A percentile compares a stretch with the other conserved stretches of the same genome.
These are phyloP conservation scores for Oeneis ivallda DNA, from an alignment of 2,888 invertebrate species.

Conservation along the genomic window DNA sequence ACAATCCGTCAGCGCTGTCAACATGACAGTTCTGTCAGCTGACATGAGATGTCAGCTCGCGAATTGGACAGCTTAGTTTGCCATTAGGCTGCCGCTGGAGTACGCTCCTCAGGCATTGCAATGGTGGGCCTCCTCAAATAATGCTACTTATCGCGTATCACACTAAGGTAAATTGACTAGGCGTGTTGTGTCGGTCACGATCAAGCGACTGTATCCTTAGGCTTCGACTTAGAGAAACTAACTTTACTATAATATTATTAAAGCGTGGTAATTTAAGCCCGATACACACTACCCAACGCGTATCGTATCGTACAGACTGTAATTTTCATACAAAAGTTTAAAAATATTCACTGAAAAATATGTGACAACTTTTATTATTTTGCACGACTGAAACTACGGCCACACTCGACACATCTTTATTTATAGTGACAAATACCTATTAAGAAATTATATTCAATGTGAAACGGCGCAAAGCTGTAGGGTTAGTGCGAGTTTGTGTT, in stretches of 20 bases:
- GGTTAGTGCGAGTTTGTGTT: no score
- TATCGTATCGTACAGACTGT: constrained; percentile 10
- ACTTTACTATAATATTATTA: constrained; percentile 14
- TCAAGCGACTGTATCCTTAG: constrained; percentile 46
- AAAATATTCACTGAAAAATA: no score
- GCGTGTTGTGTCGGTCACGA: constrained; percentile 73
- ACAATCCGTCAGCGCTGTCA: neutral
- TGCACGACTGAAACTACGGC: constrained; percentile 2
- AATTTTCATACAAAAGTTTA: no score
- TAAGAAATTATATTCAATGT: no score
- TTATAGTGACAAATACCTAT: no score
- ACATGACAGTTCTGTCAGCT: neutral
- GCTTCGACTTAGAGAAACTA: constrained; percentile 43
- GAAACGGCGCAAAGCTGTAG: no score
- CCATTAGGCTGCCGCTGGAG: neutral
- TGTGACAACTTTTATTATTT: no score
- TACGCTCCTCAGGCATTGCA: neutral
- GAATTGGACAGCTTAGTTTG: neutral
- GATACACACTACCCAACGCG: neutral
- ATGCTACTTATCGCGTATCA: constrained; percentile 79
- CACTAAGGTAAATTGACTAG: constrained; percentile 83
- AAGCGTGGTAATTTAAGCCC: constrained; percentile 24
- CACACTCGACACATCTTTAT: constrained; percentile 1
- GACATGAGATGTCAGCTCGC: neutral
- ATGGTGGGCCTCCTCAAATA: constrained; percentile 51